Conservation (phyloP, 2,113 vertebrate species). For the Anhinga anhinga region DNA sequence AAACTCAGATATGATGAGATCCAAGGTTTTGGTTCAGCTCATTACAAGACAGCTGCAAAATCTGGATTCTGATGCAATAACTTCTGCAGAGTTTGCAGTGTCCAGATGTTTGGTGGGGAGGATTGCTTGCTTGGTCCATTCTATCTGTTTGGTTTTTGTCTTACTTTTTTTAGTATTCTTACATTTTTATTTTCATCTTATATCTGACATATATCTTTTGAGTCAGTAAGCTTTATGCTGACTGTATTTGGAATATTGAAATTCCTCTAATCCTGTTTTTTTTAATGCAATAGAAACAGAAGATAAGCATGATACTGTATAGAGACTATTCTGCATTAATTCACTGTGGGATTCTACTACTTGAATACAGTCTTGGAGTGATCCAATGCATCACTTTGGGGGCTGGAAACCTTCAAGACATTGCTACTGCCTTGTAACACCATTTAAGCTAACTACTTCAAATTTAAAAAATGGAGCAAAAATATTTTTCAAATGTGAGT, state of each 20-base stretch:
- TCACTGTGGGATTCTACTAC: neutral
- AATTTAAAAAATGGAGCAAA: neutral
- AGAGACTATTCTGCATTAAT: neutral
- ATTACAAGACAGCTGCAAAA: constrained; percentile 33
- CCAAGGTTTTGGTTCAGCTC: neutral
- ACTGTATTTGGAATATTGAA: neutral
- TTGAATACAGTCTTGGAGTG: neutral
- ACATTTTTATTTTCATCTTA: neutral
- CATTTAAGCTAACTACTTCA: neutral
- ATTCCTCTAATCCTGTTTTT: neutral
- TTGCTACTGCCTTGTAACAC: neutral
- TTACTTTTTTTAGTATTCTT: neutral
- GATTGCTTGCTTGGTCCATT: neutral
- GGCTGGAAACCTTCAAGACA: neutral
- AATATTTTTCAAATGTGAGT: neutral
- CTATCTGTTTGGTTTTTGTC: neutral
- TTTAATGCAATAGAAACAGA: neutral
- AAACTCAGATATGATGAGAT: neutral
- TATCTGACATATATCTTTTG: neutral
- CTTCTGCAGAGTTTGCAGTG: neutral
- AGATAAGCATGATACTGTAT: neutral
- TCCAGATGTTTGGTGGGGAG: constrained; percentile 34
- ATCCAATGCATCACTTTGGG: neutral
- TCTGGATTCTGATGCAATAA: constrained; percentile 20
- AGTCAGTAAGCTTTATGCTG: neutral